Conservation (phyloP, 1,140 invertebrate species). For the Conus ventricosus region DNA sequence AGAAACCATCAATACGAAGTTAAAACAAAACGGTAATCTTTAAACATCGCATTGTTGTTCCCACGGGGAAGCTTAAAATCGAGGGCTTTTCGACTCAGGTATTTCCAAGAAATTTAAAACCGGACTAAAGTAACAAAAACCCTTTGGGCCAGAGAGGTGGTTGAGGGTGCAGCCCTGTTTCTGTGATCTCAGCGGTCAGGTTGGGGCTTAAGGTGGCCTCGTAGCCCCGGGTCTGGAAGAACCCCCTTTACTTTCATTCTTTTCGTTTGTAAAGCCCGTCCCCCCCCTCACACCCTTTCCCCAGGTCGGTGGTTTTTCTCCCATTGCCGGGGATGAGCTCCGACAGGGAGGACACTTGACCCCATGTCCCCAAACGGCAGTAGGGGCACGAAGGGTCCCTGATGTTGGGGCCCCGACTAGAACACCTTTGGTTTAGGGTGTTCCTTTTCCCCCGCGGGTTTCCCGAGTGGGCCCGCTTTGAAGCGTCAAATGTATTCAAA, state of each 20-base stretch:
- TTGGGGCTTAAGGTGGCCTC: conserved; percentile 53
- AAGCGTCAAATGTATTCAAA: conserved; percentile 38
- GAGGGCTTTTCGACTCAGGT: no score
- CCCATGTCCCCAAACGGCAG: background rate
- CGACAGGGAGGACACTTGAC: conserved; percentile 24
- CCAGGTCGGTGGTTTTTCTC: conserved; percentile 32
- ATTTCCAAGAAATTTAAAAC: no score
- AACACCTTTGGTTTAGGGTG: background rate
- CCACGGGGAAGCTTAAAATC: no score
- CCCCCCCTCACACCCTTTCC: conserved; percentile 28
- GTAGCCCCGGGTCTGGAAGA: conserved; percentile 16
- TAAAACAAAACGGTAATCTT: no score
- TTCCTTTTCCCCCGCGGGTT: background rate
- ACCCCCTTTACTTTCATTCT: conserved; percentile 25
- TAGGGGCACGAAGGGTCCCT: conserved; percentile 4
- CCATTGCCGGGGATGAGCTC: conserved; percentile 36
- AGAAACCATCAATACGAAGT: no score
- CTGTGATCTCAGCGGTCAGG: conserved; percentile 5
- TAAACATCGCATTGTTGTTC: no score
- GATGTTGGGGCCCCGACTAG: background rate
- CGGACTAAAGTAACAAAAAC: no score
- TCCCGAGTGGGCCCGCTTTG: background rate
- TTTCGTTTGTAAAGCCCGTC: conserved; percentile 28
- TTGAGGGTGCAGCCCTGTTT: conserved; percentile 48
- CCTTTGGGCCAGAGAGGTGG: conserved; percentile 44